phyloP scores from a whole-genome alignment of 2,888 invertebrate species.

The Sicus ferrugineus region DNA sequence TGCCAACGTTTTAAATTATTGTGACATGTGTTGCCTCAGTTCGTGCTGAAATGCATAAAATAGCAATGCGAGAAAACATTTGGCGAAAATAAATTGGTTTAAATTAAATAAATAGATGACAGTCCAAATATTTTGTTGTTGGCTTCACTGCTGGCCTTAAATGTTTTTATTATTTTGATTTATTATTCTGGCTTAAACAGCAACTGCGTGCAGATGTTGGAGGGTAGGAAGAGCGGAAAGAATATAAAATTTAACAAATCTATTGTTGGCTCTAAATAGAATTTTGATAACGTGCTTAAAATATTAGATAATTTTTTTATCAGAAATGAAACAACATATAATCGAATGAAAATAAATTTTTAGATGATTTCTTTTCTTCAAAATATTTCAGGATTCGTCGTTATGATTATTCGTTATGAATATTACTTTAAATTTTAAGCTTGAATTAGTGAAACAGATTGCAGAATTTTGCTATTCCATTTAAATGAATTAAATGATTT shows the following conservation, averaged over 20 bases:
- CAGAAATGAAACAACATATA: too few species aligned
- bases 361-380: too few species aligned
- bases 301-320: neutral
- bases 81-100: neutral
- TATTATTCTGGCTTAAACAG: neutral
- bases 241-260: too few species aligned
- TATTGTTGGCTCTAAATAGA: neutral
- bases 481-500: too few species aligned
- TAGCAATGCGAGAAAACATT: neutral
- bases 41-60: neutral
- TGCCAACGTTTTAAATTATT: neutral
- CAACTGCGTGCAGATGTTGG: neutral
- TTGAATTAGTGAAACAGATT: too few species aligned
- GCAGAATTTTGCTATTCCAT: too few species aligned
- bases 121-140: neutral
- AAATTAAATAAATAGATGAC: constrained; percentile 1
- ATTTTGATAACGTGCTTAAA: neutral
- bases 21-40: neutral
- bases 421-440: too few species aligned
- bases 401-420: too few species aligned
- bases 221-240: too few species aligned
- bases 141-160: neutral
- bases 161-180: neutral
- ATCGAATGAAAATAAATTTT: too few species aligned
- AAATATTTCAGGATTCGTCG: too few species aligned